A percentile compares a stretch with the other conserved stretches of the same genome.
Conservation (phyloP, 2,888 invertebrate species). For the Limenitis camilla region DNA sequence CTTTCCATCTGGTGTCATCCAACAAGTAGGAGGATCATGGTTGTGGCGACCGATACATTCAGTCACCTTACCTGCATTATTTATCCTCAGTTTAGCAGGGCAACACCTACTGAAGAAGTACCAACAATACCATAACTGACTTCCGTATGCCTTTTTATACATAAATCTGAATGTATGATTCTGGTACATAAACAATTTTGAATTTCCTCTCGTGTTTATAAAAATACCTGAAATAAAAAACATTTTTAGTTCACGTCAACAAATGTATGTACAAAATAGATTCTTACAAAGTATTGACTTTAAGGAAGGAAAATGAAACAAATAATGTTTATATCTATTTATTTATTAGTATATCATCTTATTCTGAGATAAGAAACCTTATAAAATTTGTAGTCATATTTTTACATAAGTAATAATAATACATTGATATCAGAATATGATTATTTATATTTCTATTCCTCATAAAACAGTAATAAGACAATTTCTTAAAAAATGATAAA, state of each 20-base stretch:
- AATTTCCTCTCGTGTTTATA: conserved; percentile 68
- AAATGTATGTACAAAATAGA: neutral
- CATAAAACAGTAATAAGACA: too few species aligned
- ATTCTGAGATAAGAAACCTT: neutral
- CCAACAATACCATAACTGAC: conserved; percentile 70
- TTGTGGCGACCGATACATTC: conserved; percentile 66
- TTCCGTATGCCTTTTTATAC: conserved; percentile 71
- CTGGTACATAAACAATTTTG: conserved; percentile 67
- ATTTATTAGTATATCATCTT: neutral
- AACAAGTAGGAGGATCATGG: conserved; percentile 66
- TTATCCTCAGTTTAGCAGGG: conserved; percentile 63
- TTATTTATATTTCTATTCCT: too few species aligned
- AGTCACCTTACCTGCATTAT: conserved; percentile 63
- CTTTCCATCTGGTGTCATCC: conserved; percentile 70
- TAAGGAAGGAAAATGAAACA: conserved; percentile 39
- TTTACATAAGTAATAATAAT: too few species aligned
- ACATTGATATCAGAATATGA: too few species aligned
- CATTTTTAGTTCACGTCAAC: conserved; percentile 9
- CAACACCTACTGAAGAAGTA: conserved; percentile 69
- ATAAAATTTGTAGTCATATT: neutral
- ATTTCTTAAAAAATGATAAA: too few species aligned
- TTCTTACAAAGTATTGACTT: conserved; percentile 5
- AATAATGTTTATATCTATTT: conserved; percentile 7
- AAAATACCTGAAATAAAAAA: conserved; percentile 60
- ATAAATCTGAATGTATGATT: conserved; percentile 70